Percentiles rank a stretch among this genome's conserved stretches.
Evolutionary conservation across 2,113 vertebrate genomes (phyloP).

Genomic region (Malurus alboscapulatus): DNA sequence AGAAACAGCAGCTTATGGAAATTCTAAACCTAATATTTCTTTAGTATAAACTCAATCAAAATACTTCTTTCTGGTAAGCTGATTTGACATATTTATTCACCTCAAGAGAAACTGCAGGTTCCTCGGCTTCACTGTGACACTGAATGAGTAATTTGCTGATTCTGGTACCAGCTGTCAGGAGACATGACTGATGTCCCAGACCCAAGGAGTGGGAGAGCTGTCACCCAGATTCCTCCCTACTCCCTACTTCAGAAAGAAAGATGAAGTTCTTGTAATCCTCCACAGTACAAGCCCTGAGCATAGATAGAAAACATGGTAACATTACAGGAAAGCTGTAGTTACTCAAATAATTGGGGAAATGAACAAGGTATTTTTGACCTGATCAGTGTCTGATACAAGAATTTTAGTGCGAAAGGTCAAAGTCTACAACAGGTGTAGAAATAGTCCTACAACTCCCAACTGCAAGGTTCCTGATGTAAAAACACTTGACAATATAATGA

Average conservation of each 20-base stretch:
- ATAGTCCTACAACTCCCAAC: background rate
- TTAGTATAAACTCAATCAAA: background rate
- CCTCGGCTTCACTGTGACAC: background rate
- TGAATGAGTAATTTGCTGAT: background rate
- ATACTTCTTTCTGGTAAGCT: background rate
- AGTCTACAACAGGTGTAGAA: background rate
- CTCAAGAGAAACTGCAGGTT: background rate
- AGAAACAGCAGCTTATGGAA: background rate
- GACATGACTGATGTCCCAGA: background rate
- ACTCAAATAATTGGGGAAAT: background rate
- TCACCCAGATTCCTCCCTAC: background rate
- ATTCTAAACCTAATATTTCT: background rate
- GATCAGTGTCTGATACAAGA: background rate
- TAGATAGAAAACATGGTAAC: background rate
- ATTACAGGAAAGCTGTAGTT: background rate
- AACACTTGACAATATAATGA: background rate
- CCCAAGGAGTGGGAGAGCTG: background rate
- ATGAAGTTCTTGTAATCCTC: background rate
- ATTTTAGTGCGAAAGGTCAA: background rate
- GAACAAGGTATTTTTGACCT: background rate
- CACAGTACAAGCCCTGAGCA: background rate
- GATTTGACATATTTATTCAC: background rate
- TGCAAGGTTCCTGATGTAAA: background rate
- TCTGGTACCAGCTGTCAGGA: background rate
- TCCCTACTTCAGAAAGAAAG: background rate